Evolutionary conservation across 2,797 vertebrate genomes (phyloP).

Genomic region (Rhinatrema bivittatum): DNA sequence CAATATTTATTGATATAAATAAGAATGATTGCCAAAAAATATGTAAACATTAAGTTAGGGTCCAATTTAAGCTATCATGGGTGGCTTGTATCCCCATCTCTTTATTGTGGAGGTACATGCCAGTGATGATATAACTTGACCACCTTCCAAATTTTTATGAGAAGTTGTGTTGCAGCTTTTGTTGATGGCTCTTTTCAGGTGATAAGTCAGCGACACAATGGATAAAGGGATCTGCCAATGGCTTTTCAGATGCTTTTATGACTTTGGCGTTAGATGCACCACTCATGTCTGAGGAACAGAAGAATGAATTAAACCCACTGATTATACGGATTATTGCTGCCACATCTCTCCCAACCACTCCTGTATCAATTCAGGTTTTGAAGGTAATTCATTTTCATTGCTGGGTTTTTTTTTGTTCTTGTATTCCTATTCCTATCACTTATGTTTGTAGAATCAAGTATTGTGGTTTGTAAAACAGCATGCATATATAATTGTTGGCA

Average conservation of each 20-base stretch:
- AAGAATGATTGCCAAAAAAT: no score
- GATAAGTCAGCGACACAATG: constrained; percentile 40
- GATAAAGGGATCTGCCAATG: constrained; percentile 29
- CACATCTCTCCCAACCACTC: constrained; percentile 55
- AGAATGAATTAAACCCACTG: constrained; percentile 68
- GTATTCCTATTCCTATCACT: neutral
- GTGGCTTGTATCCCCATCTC: no score
- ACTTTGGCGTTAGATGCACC: constrained; percentile 58
- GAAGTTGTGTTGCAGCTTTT: no score
- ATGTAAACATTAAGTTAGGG: no score
- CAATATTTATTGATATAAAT: no score
- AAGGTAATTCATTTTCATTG: constrained; percentile 44
- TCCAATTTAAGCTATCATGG: no score
- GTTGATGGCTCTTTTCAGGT: constrained; percentile 37
- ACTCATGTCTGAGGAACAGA: constrained; percentile 66
- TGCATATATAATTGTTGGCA: no score
- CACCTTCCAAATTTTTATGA: no score
- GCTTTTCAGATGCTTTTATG: constrained; percentile 53
- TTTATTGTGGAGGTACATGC: no score
- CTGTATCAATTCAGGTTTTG: constrained; percentile 49
- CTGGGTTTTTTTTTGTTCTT: neutral
- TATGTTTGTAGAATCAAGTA: no score
- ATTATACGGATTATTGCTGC: constrained; percentile 64
- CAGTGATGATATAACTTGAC: no score
- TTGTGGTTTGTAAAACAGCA: no score